Conservation (phyloP, 2,113 vertebrate genomes). For the Drymodes brunneopygia region DNA sequence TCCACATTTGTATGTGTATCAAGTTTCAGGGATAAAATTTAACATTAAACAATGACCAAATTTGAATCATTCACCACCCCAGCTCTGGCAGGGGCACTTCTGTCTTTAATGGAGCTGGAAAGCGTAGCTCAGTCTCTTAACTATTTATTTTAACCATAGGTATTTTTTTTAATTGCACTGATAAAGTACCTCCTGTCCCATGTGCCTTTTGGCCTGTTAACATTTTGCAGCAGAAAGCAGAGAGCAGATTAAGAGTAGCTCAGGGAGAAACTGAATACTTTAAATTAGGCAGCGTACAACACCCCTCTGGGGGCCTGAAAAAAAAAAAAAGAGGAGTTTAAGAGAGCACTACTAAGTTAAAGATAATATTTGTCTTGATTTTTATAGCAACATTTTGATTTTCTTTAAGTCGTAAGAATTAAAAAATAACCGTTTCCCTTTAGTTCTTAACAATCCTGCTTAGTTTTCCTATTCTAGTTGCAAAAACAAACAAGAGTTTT, state of each 20-base stretch:
- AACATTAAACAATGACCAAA: conserved; percentile 58
- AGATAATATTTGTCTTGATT: background rate
- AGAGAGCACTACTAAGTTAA: background rate
- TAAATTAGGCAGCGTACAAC: conserved; percentile 60
- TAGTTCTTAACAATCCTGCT: background rate
- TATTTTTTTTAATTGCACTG: conserved; percentile 73
- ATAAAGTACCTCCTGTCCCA: conserved; percentile 71
- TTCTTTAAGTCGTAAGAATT: background rate
- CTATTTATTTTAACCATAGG: conserved; percentile 71
- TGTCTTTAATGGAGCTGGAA: conserved; percentile 60
- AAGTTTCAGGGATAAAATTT: conserved; percentile 53
- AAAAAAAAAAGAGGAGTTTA: conserved; percentile 19
- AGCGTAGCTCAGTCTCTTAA: conserved; percentile 49
- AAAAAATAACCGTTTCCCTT: background rate
- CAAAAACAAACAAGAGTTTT: conserved; percentile 13
- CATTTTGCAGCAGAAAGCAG: conserved; percentile 71
- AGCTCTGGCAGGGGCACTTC: conserved; percentile 31
- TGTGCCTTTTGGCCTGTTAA: conserved; percentile 71
- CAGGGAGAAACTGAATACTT: conserved; percentile 72
- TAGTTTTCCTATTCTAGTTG: background rate
- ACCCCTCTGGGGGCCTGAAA: conserved; percentile 52
- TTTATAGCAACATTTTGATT: background rate
- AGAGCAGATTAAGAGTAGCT: conserved; percentile 68
- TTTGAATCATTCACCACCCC: conserved; percentile 58
- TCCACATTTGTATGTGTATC: conserved; percentile 5